These are phyloP conservation scores for Trileptium ribeirensis DNA, from an alignment of 2,888 invertebrate species.

Conservation along the genomic window DNA sequence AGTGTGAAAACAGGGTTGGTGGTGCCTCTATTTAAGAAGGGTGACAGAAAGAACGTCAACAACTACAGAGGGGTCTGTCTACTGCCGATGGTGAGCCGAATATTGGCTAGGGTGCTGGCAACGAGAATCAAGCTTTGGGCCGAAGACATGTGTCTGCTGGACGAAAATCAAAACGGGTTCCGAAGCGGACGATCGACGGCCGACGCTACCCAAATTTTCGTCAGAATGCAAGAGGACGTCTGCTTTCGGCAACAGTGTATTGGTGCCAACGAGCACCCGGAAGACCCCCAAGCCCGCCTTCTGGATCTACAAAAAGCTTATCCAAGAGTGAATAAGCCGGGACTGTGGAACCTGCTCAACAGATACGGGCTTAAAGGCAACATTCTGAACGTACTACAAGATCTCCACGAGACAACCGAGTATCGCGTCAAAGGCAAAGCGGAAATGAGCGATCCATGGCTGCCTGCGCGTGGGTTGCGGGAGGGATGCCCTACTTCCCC, in stretches of 20 bases:
- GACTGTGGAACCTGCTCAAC: neutral
- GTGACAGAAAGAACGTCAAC: neutral
- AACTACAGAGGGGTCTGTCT: neutral
- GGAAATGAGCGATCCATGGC: neutral
- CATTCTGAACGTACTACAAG: neutral
- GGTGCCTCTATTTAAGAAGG: conserved; percentile 6
- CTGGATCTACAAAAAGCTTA: neutral
- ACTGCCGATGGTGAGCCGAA: neutral
- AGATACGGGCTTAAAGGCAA: neutral
- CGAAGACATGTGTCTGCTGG: neutral
- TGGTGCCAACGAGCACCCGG: neutral
- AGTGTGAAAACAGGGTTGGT: neutral
- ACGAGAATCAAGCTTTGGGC: neutral
- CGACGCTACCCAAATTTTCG: neutral
- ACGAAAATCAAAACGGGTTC: neutral
- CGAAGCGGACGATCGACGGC: neutral
- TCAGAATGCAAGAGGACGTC: neutral
- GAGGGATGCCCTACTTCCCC: conserved; percentile 4
- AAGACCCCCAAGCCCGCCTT: neutral
- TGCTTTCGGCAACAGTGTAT: neutral
- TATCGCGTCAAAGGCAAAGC: neutral
- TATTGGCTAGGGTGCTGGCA: neutral
- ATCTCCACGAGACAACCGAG: conserved; percentile 2
- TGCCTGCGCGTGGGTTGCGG: neutral
- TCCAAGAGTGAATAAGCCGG: neutral